Evolutionary conservation across 2,797 vertebrate species (phyloP), one percentile per base, ranked within the genome.

Genomic region (Sitta carolinensis): DNA sequence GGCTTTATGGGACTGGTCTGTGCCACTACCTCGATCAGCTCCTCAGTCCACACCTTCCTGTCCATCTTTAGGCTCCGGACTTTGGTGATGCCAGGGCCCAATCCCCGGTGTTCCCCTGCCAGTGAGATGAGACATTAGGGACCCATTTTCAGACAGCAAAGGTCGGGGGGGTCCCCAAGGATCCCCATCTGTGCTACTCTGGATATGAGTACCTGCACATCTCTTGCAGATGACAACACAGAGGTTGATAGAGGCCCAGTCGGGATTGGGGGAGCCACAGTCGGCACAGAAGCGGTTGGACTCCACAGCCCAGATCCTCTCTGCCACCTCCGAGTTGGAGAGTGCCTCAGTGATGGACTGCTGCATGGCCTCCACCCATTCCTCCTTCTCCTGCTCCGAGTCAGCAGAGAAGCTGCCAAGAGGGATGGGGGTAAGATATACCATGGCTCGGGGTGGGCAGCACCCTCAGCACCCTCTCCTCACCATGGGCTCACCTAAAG

Each of bases 31-130:
- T 99, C 82, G 5, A 99, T 98, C 50, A 99, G 98, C 57, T 99
- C 98, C 80, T 99, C 98, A 1, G 99, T 99, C 99, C 99, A 99
- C 78, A 99, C 98, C 63, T 99, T 99, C 89, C 97, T 98, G 98
- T 99, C 99, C 99, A 99, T 99, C 97, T 99, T 99, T 58, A 99
- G 97, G 96, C 99, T 99, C 54, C 99, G 98, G 30, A 99, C 98
- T 93, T 99, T 99, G 48, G 98, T 99, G 89, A 99, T 96, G 55
- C 97, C 98, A 1, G 99, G 98, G 0, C 99, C 99, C 68, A 99
- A 91, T 34, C 98, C 98, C 25, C 99, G 98, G 87, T 99, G 99
- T 89, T 99, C 98, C 66, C 99, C 99, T 99, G 96, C 2, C 27
- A 17, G 34, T 4, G 2, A 96, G 84, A 52, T 2, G 52, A 84